Base-by-base conservation (phyloP, 2,888 invertebrate species). In the Drosophila borborema region DNA sequence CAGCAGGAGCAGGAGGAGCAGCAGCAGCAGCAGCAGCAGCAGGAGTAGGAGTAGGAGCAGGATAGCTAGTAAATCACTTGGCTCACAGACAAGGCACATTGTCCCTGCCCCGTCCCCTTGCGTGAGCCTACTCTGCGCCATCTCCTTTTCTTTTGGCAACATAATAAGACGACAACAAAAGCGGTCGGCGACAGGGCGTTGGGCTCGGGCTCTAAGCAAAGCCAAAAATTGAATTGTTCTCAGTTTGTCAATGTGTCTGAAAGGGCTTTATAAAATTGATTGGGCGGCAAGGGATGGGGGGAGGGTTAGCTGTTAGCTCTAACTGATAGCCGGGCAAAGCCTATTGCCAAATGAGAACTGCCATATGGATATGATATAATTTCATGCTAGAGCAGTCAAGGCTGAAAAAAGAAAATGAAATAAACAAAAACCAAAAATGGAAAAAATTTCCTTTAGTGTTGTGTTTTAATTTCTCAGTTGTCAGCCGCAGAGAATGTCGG, bases 201-300 rank as follows among this genome's bases (percentile, higher is more conserved):
- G 16, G 48, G n/a, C 49, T 49, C 31, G 2, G 41, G 48, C 40
- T 49, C 68, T 43, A 59, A 68, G 74, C 56, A 58, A 77, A 74
- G 77, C 73, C 70, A 71, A 81, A 72, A 80, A 80, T 77, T 77
- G 77, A 80, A 77, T 80, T 80, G 80, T 80, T 80, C 77, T 77
- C 77, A 80, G 77, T 77, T 80, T 80, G 80, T 80, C 80, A 80
- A 72, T 74, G 77, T 77, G 80, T 80, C 74, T 72, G 69, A 74
- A 72, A 77, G 70, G 65, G 68, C 73, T 80, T 80, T 72, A 36
- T 36, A 60, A 49, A 76, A 74, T 68, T 79, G 78, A 78, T 78
- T 74, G 69, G 54, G 28, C 59, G 38, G 12, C 10, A 40, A 20
- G 40, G 41, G 40, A 3, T 10, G 43, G 5, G 36, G 5, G 16